These are phyloP conservation scores for Tylochromis polylepis DNA, from an alignment of 2,113 vertebrate species.

Conservation along the genomic window DNA sequence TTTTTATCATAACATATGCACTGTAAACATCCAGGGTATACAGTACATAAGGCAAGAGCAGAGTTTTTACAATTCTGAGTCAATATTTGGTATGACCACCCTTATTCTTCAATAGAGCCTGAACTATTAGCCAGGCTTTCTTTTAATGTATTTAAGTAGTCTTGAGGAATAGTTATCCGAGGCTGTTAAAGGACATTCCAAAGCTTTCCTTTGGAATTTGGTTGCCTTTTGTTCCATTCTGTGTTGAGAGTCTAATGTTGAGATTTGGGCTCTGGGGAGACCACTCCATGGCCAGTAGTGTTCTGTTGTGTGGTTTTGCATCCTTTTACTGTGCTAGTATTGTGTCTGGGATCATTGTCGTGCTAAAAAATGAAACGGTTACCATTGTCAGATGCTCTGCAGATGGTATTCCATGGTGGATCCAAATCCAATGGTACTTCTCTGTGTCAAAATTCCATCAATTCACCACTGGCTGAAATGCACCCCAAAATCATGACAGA, in stretches of 20 bases:
- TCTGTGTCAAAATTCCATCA: neutral
- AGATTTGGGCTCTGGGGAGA: neutral
- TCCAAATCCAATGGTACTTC: neutral
- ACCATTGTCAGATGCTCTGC: neutral
- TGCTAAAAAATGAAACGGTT: neutral
- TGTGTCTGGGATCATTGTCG: neutral
- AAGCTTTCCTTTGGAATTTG: neutral
- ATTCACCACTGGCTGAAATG: neutral
- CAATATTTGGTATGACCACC: accelerated
- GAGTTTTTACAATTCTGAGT: neutral
- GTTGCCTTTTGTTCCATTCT: neutral
- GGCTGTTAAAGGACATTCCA: neutral
- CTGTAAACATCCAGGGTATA: neutral
- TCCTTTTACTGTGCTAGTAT: neutral
- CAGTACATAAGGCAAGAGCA: neutral
- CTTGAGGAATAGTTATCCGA: neutral
- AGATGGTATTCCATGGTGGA: neutral
- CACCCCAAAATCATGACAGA: neutral
- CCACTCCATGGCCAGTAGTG: neutral
- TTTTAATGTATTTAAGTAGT: neutral
- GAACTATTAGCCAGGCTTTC: neutral
- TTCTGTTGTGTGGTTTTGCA: neutral
- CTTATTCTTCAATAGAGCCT: neutral
- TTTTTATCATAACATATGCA: neutral
- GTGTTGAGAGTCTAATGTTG: too few relatives aligned